Base-by-base conservation (phyloP, 2,113 vertebrate species). In the Cyprinodon tularosa region DNA sequence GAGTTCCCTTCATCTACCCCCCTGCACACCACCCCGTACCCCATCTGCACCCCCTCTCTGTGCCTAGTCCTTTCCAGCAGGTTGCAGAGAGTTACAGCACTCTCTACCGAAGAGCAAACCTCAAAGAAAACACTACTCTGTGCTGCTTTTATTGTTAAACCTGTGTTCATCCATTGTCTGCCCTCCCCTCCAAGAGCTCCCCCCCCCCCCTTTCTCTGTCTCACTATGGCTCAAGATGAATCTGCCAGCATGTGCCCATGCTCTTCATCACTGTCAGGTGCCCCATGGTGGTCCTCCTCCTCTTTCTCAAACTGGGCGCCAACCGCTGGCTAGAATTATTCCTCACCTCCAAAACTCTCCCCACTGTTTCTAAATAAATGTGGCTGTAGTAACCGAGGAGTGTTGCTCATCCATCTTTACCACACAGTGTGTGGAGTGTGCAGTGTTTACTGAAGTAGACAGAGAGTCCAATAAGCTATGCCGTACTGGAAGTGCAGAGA, bases 351-450 rank as follows among this genome's bases (percentile, higher is more conserved):
- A 95, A 95, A 91, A 90, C 88, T 88, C 91, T 87, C 95, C 94
- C 93, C 93, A 93, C 94, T 92, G 94, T 93, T 94, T 96, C 96
- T 95, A 96, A 97, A 97, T 96, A 96, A 96, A 96, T 95, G 93
- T 87, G 93, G 90, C 93, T 95, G 94, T 92, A 93, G 92, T 89
- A 93, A 94, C 92, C 93, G 84, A 90, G 92, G 91, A 92, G 90
- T 94, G 94, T 90, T 93, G 85, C 92, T 94, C 94, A 96, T 97
- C 95, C 93, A 95, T 96, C 95, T 96, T 96, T 90, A 81, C 87
- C 17, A 50, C 66, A 86, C 50, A 53, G 71, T 78, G 82, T 80
- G 84, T 74, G 64, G 80, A 66, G 82, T 82, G 88, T 77, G 84
- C 76, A 68, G 76, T 86, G 89, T 81, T 90, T 89, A 79, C 83